Conservation (phyloP, 2,113 vertebrate species). For the Syrmaticus mikado region DNA sequence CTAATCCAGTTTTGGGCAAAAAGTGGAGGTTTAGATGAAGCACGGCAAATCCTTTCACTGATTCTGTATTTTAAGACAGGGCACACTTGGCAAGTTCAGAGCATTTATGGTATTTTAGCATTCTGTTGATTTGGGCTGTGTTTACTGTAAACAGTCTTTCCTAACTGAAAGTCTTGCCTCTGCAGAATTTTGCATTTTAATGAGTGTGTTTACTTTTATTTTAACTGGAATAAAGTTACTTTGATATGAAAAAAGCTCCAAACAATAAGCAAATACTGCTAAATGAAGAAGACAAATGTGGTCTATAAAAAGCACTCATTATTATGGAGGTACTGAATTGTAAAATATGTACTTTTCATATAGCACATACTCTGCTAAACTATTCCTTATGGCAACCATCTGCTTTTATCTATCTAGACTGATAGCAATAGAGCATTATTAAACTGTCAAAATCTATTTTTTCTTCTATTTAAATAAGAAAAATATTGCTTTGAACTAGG, state of each 20-base stretch:
- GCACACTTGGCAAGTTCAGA: background rate
- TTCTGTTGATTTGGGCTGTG: background rate
- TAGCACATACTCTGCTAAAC: background rate
- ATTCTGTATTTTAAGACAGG: background rate
- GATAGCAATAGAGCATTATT: slow-evolving; percentile 50
- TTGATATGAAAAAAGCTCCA: background rate
- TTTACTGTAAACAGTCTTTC: slow-evolving; percentile 12
- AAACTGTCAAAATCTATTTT: slow-evolving; percentile 53
- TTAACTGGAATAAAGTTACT: slow-evolving; percentile 14
- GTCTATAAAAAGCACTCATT: background rate
- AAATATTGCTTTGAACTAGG: slow-evolving; percentile 21
- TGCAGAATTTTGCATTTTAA: slow-evolving; percentile 2
- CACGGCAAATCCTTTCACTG: background rate
- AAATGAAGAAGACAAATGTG: slow-evolving; percentile 25
- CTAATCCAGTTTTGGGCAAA: background rate
- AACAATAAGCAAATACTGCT: slow-evolving; percentile 10
- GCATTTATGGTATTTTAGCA: background rate
- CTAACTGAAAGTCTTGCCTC: background rate
- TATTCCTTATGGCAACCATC: slow-evolving; percentile 44
- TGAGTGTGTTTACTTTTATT: slow-evolving; percentile 17
- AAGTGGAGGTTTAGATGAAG: background rate
- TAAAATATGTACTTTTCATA: slow-evolving; percentile 48
- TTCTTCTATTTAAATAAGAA: slow-evolving; percentile 8
- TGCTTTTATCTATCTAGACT: slow-evolving; percentile 38
- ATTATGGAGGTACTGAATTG: slow-evolving; percentile 33